Evolutionary conservation across 2,797 vertebrate species (phyloP), one percentile per base, ranked within the genome.

Genomic region (Chaetophractus vellerosus): DNA sequence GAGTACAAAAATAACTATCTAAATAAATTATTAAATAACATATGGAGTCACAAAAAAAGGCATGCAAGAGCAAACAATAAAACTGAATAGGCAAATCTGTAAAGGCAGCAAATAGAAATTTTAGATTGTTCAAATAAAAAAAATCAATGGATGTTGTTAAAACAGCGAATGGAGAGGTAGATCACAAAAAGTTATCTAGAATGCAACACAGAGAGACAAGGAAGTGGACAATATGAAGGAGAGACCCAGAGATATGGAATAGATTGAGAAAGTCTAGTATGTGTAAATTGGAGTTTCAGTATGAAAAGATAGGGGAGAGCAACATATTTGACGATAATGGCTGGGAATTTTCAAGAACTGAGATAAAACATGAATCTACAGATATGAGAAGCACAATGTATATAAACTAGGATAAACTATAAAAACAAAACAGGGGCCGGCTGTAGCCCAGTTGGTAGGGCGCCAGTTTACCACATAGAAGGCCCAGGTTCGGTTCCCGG

Each of bases 21-120:
- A 55, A 33, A 83, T 91, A 91, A 90, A 94, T 63, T 91, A 94
- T 64, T 36, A n/a, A n/a, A n/a, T n/a, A 95, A 88, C 2, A 79
- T 26, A 38, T 38, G 38, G 36, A 52, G 75, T 90, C 69, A 90
- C 76, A 83, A 82, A 88, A 90, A 82, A 15, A 52, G 74, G 72
- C 15, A 72, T 14, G 45, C 45, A 88, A 64, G 3, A 75, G 52
- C 19, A 63, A 26, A 74, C 10, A 83, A 38, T 36, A 69, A 69
- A 68, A 91, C 86, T 66, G 89, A 78, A 75, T 6, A 82, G 68
- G 36, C 81, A 78, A 91, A 86, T 78, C n/a, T 74, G n/a, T 68
- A 69, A 91, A 59, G 36, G 41, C 52, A 80, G 18, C 52, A 78
- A 72, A 72, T 7, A 88, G 50, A 88, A 63, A 45, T 80, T 75